Evolutionary conservation across 2,888 invertebrate species (phyloP), one percentile per base, ranked within the genome.

Genomic region (Idaea straminata): DNA sequence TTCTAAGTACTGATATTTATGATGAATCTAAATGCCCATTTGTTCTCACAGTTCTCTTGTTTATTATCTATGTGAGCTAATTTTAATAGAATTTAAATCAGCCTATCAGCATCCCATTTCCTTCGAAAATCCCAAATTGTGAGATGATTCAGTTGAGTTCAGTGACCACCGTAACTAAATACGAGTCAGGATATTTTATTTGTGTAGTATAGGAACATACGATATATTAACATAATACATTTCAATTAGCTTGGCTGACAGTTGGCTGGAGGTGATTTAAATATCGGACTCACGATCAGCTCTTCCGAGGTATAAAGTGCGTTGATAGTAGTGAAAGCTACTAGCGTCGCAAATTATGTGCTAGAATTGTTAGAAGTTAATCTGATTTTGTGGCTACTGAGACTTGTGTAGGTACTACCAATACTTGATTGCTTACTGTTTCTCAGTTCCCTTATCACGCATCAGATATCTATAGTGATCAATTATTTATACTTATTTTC

Each of bases 231-330:
- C 87, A 89, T 89, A 83, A 84, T 85, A 86, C 83, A 86, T 86
- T 86, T 87, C 83, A 87, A 88, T 90, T 88, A 87, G 82, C 77
- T 79, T 80, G 83, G 84, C 74, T 77, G 84, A 86, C 84, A 86
- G 80, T 79, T 83, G 77, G 77, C 77, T 83, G 81, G 82, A 81
- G 77, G 77, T 79, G 72, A 90, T 91, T 90, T 88, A 79, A 90
- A 89, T 89, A 87, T 82, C 81, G 82, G 81, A 76, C 80, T 82
- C 85, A 86, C 86, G 87, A 87, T 68, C 78, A 74, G 74, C 77
- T 78, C 76, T 80, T 78, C 75, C 69, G 71, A 57, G 62, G 73
- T 74, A 70, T 71, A 65, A 59, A 62, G 62, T 58, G 38, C 38
- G 60, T 34, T 64, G 61, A 59, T 62, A 47, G 63, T 63, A 62